Conservation (phyloP, 2,113 vertebrate species). For the Turnix velox region DNA sequence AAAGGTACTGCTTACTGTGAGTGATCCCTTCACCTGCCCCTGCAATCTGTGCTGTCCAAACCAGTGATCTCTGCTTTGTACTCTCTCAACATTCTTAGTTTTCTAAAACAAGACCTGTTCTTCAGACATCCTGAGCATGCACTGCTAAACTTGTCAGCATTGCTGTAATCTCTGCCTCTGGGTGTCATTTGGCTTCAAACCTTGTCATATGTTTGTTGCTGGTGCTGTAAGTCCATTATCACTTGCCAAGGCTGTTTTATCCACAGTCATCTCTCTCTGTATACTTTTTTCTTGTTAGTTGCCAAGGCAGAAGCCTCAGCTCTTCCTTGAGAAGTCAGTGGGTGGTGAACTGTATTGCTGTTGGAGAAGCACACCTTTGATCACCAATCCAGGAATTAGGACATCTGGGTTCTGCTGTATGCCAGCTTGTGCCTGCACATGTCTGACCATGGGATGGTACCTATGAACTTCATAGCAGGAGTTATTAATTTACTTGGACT, state of each 20-base stretch:
- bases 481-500: background rate
- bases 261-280: background rate
- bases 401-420: background rate
- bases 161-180: background rate
- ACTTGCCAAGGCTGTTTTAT: background rate
- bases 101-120: background rate
- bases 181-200: background rate
- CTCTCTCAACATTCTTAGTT: background rate
- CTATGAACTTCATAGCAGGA: background rate
- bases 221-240: accelerated
- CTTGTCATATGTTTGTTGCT: accelerated
- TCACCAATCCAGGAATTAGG: background rate
- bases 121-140: background rate
- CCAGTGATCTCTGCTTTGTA: background rate
- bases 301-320: background rate
- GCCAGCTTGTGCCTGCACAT: background rate
- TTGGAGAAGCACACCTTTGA: accelerated
- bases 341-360: background rate
- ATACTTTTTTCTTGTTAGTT: background rate
- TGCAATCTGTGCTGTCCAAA: background rate
- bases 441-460: background rate
- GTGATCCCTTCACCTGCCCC: background rate
- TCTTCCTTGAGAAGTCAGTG: background rate
- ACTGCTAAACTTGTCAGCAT: background rate
- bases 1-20: background rate